A percentile compares a stretch with the other conserved stretches of the same genome.
phyloP scores from a whole-genome alignment of 2,797 vertebrate species.

The Girardinus metallicus region DNA sequence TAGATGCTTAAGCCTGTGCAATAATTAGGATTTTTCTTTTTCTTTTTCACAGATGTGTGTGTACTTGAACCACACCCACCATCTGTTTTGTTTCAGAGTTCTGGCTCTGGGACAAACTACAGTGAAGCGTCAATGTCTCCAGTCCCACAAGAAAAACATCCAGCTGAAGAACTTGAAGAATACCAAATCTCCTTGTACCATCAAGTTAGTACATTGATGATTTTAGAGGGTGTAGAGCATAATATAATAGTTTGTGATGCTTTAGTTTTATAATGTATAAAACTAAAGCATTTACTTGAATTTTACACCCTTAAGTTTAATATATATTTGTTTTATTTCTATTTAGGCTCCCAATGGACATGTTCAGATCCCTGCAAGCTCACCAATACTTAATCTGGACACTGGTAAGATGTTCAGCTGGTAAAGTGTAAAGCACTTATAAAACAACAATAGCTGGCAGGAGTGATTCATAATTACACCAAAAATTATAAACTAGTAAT shows the following conservation, averaged over 20 bases:
- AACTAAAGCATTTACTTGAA: too few species aligned
- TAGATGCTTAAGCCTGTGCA: neutral
- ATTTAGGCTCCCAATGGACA: slow-evolving; percentile 38
- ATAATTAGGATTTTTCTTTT: neutral
- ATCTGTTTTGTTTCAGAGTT: slow-evolving; percentile 41
- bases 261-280: neutral
- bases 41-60: slow-evolving; percentile 56
- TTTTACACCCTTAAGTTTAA: neutral
- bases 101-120: slow-evolving; percentile 14
- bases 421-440: neutral
- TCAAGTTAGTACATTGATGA: neutral
- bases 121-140: neutral
- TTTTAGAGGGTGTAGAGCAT: neutral
- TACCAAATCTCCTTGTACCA: slow-evolving; percentile 20
- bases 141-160: neutral
- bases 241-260: neutral
- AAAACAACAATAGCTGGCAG: neutral
- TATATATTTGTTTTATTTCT: neutral
- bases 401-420: slow-evolving; percentile 40
- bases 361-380: neutral
- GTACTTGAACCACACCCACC: slow-evolving; percentile 3
- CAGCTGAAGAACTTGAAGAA: neutral
- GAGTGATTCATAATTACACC: neutral
- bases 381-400: slow-evolving; percentile 15
- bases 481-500: neutral